phyloP scores from a whole-genome alignment of 2,888 invertebrate species.

The Caenorhabditis sp. region DNA sequence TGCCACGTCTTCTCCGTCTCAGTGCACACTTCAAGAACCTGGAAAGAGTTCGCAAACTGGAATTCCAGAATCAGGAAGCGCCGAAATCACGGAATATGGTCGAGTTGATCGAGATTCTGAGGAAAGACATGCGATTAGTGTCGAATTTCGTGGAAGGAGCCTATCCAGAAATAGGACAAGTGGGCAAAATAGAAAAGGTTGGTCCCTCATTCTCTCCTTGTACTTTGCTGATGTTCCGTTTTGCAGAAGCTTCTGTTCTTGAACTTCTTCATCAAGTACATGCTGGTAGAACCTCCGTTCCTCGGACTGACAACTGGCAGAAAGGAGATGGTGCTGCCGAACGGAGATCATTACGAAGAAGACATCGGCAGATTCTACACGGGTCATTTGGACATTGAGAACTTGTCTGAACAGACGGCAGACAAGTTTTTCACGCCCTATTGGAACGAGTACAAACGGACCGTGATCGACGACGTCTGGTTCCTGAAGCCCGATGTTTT shows the following conservation, averaged over 20 bases:
- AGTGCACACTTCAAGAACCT: constrained; percentile 36
- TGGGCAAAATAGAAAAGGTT: constrained; percentile 35
- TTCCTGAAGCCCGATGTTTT: constrained; percentile 45
- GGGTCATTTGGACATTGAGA: constrained; percentile 5
- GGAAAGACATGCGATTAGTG: constrained; percentile 36
- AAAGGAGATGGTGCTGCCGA: constrained; percentile 37
- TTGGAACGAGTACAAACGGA: constrained; percentile 49
- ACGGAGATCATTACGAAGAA: constrained; percentile 45
- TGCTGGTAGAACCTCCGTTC: constrained; percentile 48
- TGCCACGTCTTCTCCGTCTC: constrained; percentile 27
- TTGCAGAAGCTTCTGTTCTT: constrained; percentile 38
- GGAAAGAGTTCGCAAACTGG: constrained; percentile 28
- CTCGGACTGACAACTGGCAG: constrained; percentile 34
- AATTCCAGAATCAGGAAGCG: constrained; percentile 42
- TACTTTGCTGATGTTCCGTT: neutral
- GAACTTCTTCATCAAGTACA: constrained; percentile 50
- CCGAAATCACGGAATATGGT: constrained; percentile 49
- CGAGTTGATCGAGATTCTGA: constrained; percentile 36
- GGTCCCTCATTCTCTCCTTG: neutral
- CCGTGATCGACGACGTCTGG: constrained; percentile 39
- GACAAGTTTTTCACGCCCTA: constrained; percentile 41
- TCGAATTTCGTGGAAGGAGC: constrained; percentile 39
- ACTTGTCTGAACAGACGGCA: neutral
- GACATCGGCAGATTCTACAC: constrained; percentile 43
- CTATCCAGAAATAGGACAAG: constrained; percentile 32